phyloP scores from a whole-genome alignment of 2,797 vertebrate genomes.

The Ptychobarbus kaznakovi region DNA sequence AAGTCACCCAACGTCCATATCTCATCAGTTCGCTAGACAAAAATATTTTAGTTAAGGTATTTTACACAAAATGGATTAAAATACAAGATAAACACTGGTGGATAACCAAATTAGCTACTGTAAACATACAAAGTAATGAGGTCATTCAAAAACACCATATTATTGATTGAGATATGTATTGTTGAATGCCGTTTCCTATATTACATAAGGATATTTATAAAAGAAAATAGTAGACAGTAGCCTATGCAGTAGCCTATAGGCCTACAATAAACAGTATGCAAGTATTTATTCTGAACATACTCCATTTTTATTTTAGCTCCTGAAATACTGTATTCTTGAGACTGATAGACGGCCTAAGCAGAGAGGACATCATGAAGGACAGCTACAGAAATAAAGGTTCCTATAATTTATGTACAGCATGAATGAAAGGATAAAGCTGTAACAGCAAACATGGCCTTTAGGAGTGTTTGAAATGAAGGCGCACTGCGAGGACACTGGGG shows the following conservation, averaged over 20 bases:
- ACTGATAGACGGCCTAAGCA: background rate
- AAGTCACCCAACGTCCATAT: background rate
- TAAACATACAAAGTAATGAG: background rate
- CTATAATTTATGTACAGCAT: conserved; percentile 26
- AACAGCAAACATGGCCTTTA: conserved; percentile 47
- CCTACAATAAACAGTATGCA: background rate
- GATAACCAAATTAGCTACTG: background rate
- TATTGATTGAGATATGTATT: background rate
- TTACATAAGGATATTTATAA: background rate
- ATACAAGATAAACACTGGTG: background rate
- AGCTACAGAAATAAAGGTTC: conserved; percentile 7
- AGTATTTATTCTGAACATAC: background rate
- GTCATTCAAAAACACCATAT: background rate
- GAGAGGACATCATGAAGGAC: background rate
- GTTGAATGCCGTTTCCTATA: background rate
- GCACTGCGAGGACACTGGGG: conserved; percentile 9
- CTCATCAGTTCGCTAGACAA: background rate
- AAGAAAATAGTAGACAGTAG: background rate
- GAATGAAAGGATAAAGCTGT: conserved; percentile 32
- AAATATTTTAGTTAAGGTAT: background rate
- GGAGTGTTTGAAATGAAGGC: conserved; percentile 37
- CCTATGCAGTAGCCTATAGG: too few relatives aligned
- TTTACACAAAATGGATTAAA: background rate
- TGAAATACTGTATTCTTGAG: background rate
- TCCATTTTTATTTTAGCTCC: background rate